Base-by-base conservation (phyloP, 1,140 invertebrate species). In the Drosophila ercepeae region DNA sequence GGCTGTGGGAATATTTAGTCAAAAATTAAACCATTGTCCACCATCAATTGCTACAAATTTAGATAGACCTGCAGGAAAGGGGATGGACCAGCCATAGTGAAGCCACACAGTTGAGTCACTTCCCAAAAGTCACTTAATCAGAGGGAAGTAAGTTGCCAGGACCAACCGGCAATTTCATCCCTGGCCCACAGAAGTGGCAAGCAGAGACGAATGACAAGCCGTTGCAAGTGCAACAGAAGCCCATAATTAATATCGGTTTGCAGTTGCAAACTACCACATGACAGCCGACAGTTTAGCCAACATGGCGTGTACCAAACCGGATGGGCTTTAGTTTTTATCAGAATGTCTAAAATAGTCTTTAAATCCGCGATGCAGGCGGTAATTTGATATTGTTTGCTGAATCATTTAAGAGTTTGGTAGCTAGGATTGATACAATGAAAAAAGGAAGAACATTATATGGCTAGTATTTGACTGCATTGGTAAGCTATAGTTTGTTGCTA, bases 171-270 rank as follows among this genome's bases (percentile, higher is more conserved):
- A 21, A 21, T 27, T 51, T 8, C 21, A 19, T 14, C 9, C 4
- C 8, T 6, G 4, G 11, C 23, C 25, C 25, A 27, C 25, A 27
- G 14, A 49, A 13, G 13, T n/a, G 23, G 16, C n/a, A 23, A 36
- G 4, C 1, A 7, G 27, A 11, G 13, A 21, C 44, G 21, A 14
- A n/a, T 13, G 18, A 36, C 69, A 72, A 7, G 50, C 34, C 49
- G 6, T 55, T 49, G 54, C 21, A 70, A 57, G 21, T 55, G 63
- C 74, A 77, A 65, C 65, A 71, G 44, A 78, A 78, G 75, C 75
- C 75, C 75, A 78, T 78, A 78, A 78, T 78, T 78, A 78, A 78
- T 78, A 78, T 78, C 75, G 59, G 58, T 77, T 76, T 77, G 41
- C 58, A 77, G 67, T 77, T 78, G 59, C 59, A 72, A 67, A 63